Evolutionary conservation across 2,797 vertebrate species (phyloP).

Genomic region (Serranus cabrilla): DNA sequence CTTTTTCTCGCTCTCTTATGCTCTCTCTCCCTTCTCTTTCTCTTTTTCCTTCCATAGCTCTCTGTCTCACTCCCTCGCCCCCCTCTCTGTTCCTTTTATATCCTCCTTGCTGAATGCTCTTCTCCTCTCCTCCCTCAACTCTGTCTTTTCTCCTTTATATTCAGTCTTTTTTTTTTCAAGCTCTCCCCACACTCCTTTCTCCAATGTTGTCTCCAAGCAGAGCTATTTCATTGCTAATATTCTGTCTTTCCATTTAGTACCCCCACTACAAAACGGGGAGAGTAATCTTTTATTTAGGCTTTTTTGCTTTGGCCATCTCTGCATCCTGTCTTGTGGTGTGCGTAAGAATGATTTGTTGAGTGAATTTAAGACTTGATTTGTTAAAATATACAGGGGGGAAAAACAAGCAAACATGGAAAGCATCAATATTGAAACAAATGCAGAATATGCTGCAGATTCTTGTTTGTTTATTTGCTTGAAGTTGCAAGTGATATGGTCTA

Average conservation of each 20-base stretch:
- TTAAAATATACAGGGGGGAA: slow-evolving; percentile 45
- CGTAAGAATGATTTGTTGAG: slow-evolving; percentile 60
- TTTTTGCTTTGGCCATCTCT: slow-evolving; percentile 73
- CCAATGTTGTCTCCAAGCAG: slow-evolving; percentile 83
- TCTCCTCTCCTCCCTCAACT: slow-evolving; percentile 88
- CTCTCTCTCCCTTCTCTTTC: slow-evolving; percentile 74
- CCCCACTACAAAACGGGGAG: slow-evolving; percentile 75
- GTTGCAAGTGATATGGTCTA: slow-evolving; percentile 52
- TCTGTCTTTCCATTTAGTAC: slow-evolving; percentile 83
- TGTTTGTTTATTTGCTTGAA: slow-evolving; percentile 52
- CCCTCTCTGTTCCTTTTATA: slow-evolving; percentile 88
- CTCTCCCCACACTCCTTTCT: slow-evolving; percentile 85
- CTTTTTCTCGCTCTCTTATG: slow-evolving; percentile 72
- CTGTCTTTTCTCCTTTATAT: slow-evolving; percentile 88
- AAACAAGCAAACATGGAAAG: slow-evolving; percentile 35
- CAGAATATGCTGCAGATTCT: slow-evolving; percentile 26
- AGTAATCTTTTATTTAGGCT: slow-evolving; percentile 83
- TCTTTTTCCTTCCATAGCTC: slow-evolving; percentile 83
- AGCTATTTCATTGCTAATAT: slow-evolving; percentile 86
- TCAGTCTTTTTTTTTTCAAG: slow-evolving; percentile 83
- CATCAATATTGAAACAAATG: slow-evolving; percentile 49
- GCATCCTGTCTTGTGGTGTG: slow-evolving; percentile 68
- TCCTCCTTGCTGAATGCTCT: slow-evolving; percentile 89
- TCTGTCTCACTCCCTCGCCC: slow-evolving; percentile 82
- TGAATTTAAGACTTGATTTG: slow-evolving; percentile 60